phyloP scores from a whole-genome alignment of 30 jellyfish, hydroid and myxozoan genomes.

The Nemopilema nomurai region DNA sequence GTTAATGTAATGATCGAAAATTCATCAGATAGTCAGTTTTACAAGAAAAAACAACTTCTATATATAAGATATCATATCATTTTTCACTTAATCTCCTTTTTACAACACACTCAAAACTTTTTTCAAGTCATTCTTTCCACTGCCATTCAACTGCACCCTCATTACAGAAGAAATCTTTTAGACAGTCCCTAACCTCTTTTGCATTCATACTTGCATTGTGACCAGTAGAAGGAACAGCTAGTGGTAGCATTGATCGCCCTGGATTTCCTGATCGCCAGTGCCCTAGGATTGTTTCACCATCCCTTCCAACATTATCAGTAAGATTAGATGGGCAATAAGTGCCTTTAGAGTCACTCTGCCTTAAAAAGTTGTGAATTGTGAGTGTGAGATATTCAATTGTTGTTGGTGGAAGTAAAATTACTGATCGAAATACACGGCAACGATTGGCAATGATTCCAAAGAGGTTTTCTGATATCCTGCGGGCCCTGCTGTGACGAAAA shows the following conservation, averaged over 20 bases:
- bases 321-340: constrained; percentile 35
- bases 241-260: constrained; percentile 1
- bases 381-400: constrained; percentile 20
- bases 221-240: background rate
- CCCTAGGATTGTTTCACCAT: constrained; percentile 31
- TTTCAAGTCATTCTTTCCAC: background rate
- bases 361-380: constrained; percentile 23
- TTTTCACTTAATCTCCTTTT: background rate
- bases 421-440: constrained; percentile 42
- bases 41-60: background rate
- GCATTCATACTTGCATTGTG: background rate
- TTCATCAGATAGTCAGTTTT: background rate
- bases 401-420: constrained; percentile 29
- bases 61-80: background rate
- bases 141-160: background rate
- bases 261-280: constrained; percentile 13
- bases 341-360: constrained; percentile 20
- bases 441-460: constrained; percentile 55
- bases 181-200: background rate
- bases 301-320: background rate
- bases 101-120: background rate
- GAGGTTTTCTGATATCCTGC: constrained; percentile 39
- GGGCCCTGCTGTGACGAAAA: constrained; percentile 47
- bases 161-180: background rate
- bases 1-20: background rate